Evolutionary conservation across 2,797 vertebrate species (phyloP), one percentile per base, ranked within the genome.

Genomic region (Trachurus trachurus): DNA sequence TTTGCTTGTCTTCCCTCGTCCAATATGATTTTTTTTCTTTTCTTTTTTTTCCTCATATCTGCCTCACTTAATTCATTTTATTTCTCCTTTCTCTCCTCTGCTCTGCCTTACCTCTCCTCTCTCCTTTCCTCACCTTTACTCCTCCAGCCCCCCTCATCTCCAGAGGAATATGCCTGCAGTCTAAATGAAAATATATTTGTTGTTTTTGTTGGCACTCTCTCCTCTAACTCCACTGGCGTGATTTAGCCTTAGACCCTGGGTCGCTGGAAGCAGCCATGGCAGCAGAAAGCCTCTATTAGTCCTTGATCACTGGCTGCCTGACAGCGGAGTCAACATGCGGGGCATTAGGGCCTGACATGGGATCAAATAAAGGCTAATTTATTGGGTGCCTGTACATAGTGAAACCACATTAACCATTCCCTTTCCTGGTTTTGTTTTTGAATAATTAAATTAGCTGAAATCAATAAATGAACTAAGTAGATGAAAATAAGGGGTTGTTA

Each of bases 111-210:
- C 81, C 50, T 82, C 84, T 74, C 67, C 74, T 65, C 74, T 65
- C 50, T 78, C 63, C 81, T 89, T 70, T 86, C 80, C 81, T 87
- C 79, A 84, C 88, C 78, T 83, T 82, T 54, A 37, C 87, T 61
- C 82, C 81, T 69, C 68, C 80, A 52, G 34, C 39, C 66, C 71
- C 62, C 29, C 21, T 16, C 21, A 81, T 87, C 85, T 79, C 88
- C 53, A 72, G 85, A 84, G 87, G 88, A 90, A 90, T 88, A 88
- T 71, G 86, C 86, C 87, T 82, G 77, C 77, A 81, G 87, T 81
- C 84, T 74, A 91, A 93, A 92, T 87, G 89, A 93, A 93, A 92
- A 94, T 88, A 92, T 91, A 93, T 92, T 93, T 94, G 91, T 91
- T 93, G 87, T 92, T 94, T 89, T 85, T 49, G 56, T 94, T 93